These are phyloP conservation scores for Poecile montanus DNA, from an alignment of 2,797 vertebrate genomes.

Conservation along the genomic window DNA sequence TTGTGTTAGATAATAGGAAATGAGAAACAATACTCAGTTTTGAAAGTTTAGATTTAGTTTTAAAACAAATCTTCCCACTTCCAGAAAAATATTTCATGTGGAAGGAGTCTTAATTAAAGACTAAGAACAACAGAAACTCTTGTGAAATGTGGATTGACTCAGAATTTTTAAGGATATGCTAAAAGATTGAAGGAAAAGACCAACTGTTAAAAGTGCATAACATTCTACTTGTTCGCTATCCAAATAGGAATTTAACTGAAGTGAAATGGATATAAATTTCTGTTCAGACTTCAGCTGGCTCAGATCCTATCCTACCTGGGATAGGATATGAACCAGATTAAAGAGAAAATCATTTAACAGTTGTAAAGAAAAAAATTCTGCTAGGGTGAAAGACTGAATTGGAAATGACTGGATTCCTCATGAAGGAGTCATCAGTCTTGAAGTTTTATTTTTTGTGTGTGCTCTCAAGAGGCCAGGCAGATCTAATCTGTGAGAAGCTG, in stretches of 20 bases:
- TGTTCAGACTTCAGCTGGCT: neutral
- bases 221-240: neutral
- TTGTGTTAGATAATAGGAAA: neutral
- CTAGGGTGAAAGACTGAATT: neutral
- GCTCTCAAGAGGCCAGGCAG: neutral
- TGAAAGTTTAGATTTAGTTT: neutral
- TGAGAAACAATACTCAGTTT: neutral
- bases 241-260: neutral
- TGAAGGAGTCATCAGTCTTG: neutral
- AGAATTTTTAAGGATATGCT: neutral
- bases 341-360: neutral
- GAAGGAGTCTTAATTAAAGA: neutral
- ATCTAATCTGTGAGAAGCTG: neutral
- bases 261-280: neutral
- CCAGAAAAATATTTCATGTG: neutral
- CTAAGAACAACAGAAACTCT: neutral
- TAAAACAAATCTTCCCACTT: neutral
- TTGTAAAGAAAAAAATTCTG: neutral
- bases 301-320: neutral
- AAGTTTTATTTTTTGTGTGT: neutral
- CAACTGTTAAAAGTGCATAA: neutral
- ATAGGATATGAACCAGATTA: neutral
- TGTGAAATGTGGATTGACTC: neutral
- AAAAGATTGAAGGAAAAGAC: neutral
- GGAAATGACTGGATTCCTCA: neutral